Conservation (phyloP, 2,113 vertebrate species). For the Rhea pennata region DNA sequence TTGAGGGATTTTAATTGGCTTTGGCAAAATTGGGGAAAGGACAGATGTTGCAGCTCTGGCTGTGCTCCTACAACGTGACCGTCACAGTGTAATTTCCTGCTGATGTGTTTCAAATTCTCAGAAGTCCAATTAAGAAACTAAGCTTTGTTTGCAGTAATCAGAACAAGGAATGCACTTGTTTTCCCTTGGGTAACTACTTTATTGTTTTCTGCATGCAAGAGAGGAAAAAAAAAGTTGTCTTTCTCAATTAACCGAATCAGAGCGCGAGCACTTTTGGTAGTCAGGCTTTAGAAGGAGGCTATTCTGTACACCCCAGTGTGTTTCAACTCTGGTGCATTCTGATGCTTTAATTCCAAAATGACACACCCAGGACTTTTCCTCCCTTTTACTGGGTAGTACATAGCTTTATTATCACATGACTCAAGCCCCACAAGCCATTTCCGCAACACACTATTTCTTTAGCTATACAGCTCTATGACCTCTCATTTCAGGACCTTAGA, state of each 20-base stretch:
- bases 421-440: not conserved
- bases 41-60: slow-evolving; percentile 54
- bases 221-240: not conserved
- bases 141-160: slow-evolving; percentile 14
- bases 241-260: not conserved
- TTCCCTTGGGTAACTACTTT: not conserved
- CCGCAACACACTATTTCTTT: not conserved
- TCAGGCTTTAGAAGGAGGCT: not conserved
- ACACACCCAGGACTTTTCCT: not conserved
- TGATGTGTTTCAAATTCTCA: not conserved
- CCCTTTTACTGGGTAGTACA: not conserved
- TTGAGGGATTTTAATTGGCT: slow-evolving; percentile 23
- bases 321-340: not conserved
- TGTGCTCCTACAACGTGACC: not conserved
- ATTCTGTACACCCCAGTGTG: not conserved
- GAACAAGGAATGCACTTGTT: not conserved
- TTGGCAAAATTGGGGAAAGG: slow-evolving; percentile 25
- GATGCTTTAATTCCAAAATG: not conserved
- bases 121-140: slow-evolving; percentile 45
- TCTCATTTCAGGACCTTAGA: not conserved
- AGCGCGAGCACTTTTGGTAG: not conserved
- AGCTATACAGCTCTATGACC: not conserved
- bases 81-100: slow-evolving; percentile 14
- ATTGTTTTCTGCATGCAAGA: not conserved
- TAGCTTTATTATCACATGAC: not conserved